phyloP scores from a whole-genome alignment of 1,140 invertebrate genomes.

The Danaus plexippus region DNA sequence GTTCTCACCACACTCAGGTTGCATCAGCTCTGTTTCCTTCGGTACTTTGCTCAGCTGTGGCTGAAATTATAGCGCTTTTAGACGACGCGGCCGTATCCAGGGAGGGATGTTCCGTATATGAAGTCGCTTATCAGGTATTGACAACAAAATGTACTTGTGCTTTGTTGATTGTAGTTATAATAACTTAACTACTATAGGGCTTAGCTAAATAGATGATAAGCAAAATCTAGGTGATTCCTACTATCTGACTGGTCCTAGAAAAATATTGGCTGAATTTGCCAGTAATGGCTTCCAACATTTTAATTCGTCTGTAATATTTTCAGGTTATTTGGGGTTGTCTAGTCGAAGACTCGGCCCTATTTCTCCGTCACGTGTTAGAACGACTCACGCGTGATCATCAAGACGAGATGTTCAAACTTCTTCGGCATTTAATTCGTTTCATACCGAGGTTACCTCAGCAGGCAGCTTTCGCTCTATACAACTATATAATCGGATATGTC shows the following conservation, averaged over 20 bases:
- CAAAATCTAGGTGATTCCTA: too few relatives aligned
- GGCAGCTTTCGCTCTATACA: constrained; percentile 98
- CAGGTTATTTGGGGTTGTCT: constrained; percentile 97
- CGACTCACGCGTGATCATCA: constrained; percentile 95
- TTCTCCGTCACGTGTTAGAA: constrained; percentile 96
- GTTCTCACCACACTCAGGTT: constrained; percentile 86
- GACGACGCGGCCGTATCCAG: constrained; percentile 96
- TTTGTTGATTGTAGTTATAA: too few relatives aligned
- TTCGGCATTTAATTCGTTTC: constrained; percentile 93
- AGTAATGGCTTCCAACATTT: neutral
- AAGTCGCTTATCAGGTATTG: constrained; percentile 90
- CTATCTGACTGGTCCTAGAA: too few relatives aligned
- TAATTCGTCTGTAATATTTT: constrained; percentile 1
- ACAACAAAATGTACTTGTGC: neutral
- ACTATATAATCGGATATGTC: constrained; percentile 99
- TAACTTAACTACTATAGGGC: too few relatives aligned
- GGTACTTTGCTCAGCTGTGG: constrained; percentile 93
- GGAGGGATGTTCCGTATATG: constrained; percentile 93
- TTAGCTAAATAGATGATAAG: too few relatives aligned
- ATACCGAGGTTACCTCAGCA: constrained; percentile 95
- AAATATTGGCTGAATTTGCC: too few relatives aligned
- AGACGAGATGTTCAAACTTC: constrained; percentile 94
- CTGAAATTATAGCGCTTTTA: constrained; percentile 94
- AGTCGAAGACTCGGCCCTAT: constrained; percentile 97
- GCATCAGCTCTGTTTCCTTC: constrained; percentile 97